Percentiles rank a stretch among this genome's conserved stretches.
Evolutionary conservation across 2,113 vertebrate genomes (phyloP).

Genomic region (Myiagra hebetior): DNA sequence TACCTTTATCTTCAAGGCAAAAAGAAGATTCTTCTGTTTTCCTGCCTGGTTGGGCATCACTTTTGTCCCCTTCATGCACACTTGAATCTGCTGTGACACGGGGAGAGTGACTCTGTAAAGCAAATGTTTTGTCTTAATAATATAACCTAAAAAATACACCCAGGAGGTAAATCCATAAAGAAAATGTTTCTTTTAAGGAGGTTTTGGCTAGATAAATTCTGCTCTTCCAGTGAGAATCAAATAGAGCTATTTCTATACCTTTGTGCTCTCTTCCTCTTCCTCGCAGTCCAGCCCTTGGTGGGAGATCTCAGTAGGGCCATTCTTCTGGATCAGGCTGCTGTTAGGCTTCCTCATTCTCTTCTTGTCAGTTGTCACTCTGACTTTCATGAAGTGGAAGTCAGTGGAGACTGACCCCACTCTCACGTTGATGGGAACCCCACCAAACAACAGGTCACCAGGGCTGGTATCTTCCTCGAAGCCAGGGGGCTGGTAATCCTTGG

Average conservation of each 20-base stretch:
- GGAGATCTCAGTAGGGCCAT: conserved; percentile 46
- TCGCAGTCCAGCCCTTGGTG: conserved; percentile 71
- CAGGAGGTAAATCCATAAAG: neutral
- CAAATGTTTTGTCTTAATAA: neutral
- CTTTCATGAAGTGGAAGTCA: conserved; percentile 70
- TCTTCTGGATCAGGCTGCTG: conserved; percentile 10
- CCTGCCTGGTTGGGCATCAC: neutral
- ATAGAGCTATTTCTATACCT: conserved; percentile 39
- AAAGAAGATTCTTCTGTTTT: neutral
- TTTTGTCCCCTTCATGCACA: neutral
- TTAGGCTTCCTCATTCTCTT: conserved; percentile 37
- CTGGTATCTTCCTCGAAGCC: conserved; percentile 71
- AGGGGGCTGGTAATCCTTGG: conserved; percentile 75
- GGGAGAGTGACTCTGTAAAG: conserved; percentile 13
- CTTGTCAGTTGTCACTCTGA: conserved; percentile 70
- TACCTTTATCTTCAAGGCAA: neutral
- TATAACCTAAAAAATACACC: neutral
- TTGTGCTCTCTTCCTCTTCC: conserved; percentile 53
- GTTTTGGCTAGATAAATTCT: neutral
- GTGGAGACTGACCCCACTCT: conserved; percentile 71
- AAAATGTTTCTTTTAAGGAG: neutral
- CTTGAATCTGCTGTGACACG: neutral
- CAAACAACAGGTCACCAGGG: conserved; percentile 58
- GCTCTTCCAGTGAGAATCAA: neutral
- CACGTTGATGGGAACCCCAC: conserved; percentile 66